phyloP scores from a whole-genome alignment of 2,113 vertebrate genomes.

The Notarius quadriscutis region DNA sequence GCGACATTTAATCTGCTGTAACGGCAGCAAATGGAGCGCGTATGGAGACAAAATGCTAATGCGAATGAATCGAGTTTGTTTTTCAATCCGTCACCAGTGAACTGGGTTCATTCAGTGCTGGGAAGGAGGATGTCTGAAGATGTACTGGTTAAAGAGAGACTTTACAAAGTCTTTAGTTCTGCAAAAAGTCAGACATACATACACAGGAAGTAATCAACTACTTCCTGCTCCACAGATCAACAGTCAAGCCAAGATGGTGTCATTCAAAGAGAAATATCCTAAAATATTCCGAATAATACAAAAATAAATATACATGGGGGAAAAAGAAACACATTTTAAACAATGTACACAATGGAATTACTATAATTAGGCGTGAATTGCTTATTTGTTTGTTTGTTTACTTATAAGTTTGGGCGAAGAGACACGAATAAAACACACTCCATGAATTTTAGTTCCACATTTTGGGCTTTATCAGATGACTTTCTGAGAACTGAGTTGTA shows the following conservation, averaged over 20 bases:
- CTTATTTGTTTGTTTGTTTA: too few species aligned
- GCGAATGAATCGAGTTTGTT: background rate
- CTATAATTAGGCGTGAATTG: too few species aligned
- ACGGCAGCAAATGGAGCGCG: background rate
- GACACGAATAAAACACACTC: background rate
- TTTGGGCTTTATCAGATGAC: background rate
- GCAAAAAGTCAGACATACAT: background rate
- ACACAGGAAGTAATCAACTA: background rate
- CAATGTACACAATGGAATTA: too few species aligned
- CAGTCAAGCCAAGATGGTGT: too few species aligned
- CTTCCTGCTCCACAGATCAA: too few species aligned
- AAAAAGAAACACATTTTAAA: too few species aligned
- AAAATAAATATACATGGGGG: too few species aligned
- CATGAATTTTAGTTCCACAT: background rate
- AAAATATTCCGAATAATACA: too few species aligned
- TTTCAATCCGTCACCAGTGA: background rate
- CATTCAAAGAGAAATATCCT: too few species aligned
- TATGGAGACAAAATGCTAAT: background rate
- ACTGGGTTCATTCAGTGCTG: background rate
- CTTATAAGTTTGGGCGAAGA: too few species aligned
- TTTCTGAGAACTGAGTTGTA: background rate
- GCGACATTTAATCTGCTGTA: background rate
- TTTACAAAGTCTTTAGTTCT: background rate
- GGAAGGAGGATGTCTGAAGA: background rate
- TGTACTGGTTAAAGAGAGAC: background rate